Conservation (phyloP, 2,888 invertebrate genomes). For the Machimus rusticus region DNA sequence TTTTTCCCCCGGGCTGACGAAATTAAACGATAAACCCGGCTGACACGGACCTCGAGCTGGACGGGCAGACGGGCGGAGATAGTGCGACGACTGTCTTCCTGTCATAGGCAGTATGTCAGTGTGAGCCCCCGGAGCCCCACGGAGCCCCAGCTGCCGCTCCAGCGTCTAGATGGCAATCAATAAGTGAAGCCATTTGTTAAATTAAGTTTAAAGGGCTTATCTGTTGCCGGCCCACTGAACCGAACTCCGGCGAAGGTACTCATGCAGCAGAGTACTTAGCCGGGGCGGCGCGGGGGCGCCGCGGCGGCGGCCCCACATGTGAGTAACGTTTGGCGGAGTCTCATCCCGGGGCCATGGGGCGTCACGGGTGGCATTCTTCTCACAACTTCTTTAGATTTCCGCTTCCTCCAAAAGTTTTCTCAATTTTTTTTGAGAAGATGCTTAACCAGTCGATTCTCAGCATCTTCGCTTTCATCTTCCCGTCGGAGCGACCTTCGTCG, state of each 20-base stretch:
- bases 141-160: background rate
- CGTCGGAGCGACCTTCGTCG: background rate
- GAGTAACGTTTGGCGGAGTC: background rate
- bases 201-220: slow-evolving; percentile 43
- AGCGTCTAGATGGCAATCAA: slow-evolving; percentile 39
- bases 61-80: background rate
- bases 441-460: slow-evolving; percentile 12
- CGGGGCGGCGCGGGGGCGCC: background rate
- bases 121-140: background rate
- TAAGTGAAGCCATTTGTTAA: slow-evolving; percentile 43
- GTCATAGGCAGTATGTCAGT: slow-evolving; percentile 24
- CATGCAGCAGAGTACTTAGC: slow-evolving; percentile 33
- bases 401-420: background rate
- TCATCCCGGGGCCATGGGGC: background rate
- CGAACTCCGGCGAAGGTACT: slow-evolving; percentile 29
- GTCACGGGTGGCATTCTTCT: background rate
- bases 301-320: slow-evolving; percentile 23
- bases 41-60: background rate
- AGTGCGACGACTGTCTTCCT: slow-evolving; percentile 30
- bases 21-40: background rate
- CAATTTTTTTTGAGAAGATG: background rate
- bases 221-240: slow-evolving; percentile 41
- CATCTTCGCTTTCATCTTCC: background rate
- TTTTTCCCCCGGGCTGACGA: background rate
- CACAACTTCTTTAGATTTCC: slow-evolving; percentile 30